Percentiles rank a stretch among this genome's conserved stretches.
phyloP scores from a whole-genome alignment of 2,888 invertebrate species.

The Nymphalis c-album region DNA sequence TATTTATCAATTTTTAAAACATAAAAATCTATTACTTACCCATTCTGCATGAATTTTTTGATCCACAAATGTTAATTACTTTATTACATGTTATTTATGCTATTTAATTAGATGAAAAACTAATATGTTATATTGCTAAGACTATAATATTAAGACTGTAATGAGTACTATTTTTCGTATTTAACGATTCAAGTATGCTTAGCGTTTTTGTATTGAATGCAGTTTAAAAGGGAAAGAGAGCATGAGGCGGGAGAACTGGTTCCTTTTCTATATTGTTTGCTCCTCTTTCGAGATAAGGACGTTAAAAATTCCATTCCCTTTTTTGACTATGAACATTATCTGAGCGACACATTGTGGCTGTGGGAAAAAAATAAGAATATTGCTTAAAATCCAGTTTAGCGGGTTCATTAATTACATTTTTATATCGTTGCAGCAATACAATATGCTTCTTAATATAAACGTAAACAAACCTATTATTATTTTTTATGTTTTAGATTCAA shows the following conservation, averaged over 20 bases:
- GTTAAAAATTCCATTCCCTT: slow-evolving; percentile 20
- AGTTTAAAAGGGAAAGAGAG: slow-evolving; percentile 35
- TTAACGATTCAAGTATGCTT: slow-evolving; percentile 4
- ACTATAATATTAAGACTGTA: too few species aligned
- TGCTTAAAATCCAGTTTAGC: neutral
- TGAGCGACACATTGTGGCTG: slow-evolving; percentile 5
- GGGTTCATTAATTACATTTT: slow-evolving; percentile 1
- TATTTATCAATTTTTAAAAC: too few species aligned
- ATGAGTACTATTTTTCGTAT: too few species aligned
- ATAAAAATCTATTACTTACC: too few species aligned
- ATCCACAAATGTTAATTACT: too few species aligned
- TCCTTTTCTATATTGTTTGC: slow-evolving; percentile 33
- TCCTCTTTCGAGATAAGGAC: slow-evolving; percentile 30
- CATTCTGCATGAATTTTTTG: too few species aligned
- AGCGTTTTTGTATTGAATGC: slow-evolving; percentile 32
- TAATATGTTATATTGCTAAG: too few species aligned
- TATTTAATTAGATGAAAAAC: too few species aligned
- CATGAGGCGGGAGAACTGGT: slow-evolving; percentile 36
- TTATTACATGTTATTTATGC: too few species aligned
- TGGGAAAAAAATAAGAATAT: neutral
- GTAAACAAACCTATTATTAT: too few species aligned
- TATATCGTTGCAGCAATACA: neutral
- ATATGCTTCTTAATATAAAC: too few species aligned
- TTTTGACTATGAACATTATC: slow-evolving; percentile 13
- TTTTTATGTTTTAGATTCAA: too few species aligned